Base-by-base conservation (phyloP, 1,140 invertebrate genomes). In the Leptopilina clavipes region DNA sequence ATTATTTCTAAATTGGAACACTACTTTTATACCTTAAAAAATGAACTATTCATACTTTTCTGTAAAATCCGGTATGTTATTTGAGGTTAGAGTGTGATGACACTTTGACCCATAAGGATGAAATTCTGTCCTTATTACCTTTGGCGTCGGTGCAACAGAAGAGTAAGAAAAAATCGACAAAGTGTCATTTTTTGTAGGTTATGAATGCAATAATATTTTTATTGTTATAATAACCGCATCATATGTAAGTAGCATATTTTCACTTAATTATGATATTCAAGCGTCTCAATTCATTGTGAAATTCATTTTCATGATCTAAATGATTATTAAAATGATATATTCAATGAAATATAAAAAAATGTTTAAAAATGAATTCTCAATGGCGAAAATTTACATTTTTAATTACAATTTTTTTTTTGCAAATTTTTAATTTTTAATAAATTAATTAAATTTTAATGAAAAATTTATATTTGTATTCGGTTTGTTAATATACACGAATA, bases 161-260 rank as follows among this genome's bases (percentile, higher is more conserved):
- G 19, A 65, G 8, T 8, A 65, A 65, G 18, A 65, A 65, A 65
- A 65, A 65, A 65, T 65, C 59, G 59, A 65, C 59, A 65, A 65
- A 65, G 59, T 65, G 59, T 65, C 59, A 65, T 65, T 65, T 65
- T 65, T 65, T 65, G 22, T 65, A 65, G 59, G 59, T 65, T 65
- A 65, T 65, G 59, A 65, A 31, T 65, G 22, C 59, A 37, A 65
- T 65, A 65, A 65, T 65, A 65, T 65, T 65, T 65, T 65, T 65
- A 65, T 65, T 65, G 22, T 31, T 31, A 65, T 65, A 65, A 65
- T 31, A 65, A 31, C 22, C 12, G 9, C 0, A 25, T 11, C 12
- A 31, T 22, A 65, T 7, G 59, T 65, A 65, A n/a, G 59, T 37
- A 31, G 14, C 3, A 12, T 8, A 14, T 65, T 65, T 31, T 25